phyloP scores from a whole-genome alignment of 2,888 invertebrate species.

The Pegoplata infirma region DNA sequence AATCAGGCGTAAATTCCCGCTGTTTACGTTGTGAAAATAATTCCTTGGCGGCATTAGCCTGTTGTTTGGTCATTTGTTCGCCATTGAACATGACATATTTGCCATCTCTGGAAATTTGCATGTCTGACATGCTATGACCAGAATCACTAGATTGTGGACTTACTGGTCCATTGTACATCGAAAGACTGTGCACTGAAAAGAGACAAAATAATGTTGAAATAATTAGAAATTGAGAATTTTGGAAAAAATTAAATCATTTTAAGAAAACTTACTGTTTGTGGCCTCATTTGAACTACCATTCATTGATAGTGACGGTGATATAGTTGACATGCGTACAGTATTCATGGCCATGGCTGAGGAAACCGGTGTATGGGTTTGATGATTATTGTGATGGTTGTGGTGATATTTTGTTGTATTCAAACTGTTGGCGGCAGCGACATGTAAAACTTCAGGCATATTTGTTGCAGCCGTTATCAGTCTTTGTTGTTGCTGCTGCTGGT shows the following conservation, averaged over 20 bases:
- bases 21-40: slow-evolving; percentile 94
- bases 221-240: neutral
- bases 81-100: slow-evolving; percentile 63
- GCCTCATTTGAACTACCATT: slow-evolving; percentile 75
- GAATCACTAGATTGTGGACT: slow-evolving; percentile 79
- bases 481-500: slow-evolving; percentile 41
- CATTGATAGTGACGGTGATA: slow-evolving; percentile 79
- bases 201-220: neutral
- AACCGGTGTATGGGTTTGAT: slow-evolving; percentile 42
- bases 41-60: slow-evolving; percentile 83
- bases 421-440: slow-evolving; percentile 67
- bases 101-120: slow-evolving; percentile 53
- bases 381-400: slow-evolving; percentile 40
- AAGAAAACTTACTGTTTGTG: slow-evolving; percentile 69
- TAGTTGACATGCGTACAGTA: slow-evolving; percentile 69
- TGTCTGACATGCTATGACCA: slow-evolving; percentile 74
- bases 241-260: neutral
- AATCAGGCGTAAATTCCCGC: slow-evolving; percentile 97
- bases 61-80: slow-evolving; percentile 71
- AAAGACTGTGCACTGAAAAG: slow-evolving; percentile 70
- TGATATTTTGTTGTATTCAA: slow-evolving; percentile 64
- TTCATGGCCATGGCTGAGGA: slow-evolving; percentile 55
- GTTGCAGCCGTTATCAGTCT: slow-evolving; percentile 47
- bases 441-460: slow-evolving; percentile 72
- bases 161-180: slow-evolving; percentile 73